These are phyloP conservation scores for Athetis lepigone DNA, from an alignment of 2,888 invertebrate species.

Conservation along the genomic window DNA sequence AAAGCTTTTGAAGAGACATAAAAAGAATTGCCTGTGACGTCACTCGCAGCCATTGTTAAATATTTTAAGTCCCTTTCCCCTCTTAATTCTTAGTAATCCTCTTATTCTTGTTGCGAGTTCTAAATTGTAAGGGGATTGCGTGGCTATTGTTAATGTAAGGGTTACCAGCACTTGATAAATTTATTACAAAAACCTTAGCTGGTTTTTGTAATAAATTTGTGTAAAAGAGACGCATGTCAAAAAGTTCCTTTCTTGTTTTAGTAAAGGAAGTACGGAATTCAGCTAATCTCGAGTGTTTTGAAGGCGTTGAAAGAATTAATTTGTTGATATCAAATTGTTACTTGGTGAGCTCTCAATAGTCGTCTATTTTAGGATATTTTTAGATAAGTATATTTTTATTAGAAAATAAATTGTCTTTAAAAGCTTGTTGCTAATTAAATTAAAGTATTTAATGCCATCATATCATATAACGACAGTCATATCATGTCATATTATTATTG, in stretches of 20 bases:
- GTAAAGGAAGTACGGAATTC: too few relatives aligned
- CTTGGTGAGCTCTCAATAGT: background rate
- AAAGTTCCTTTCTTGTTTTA: too few relatives aligned
- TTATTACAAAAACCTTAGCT: background rate
- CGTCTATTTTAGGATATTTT: background rate
- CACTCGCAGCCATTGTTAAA: slow-evolving; percentile 26
- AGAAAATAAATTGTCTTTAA: background rate
- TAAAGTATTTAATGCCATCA: slow-evolving; percentile 41
- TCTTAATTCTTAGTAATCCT: slow-evolving; percentile 7
- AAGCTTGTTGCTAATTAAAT: slow-evolving; percentile 46
- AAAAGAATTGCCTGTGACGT: slow-evolving; percentile 8
- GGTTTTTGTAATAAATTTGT: too few relatives aligned
- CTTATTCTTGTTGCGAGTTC: slow-evolving; percentile 22
- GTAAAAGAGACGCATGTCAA: too few relatives aligned
- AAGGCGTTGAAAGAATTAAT: background rate
- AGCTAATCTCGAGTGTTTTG: background rate
- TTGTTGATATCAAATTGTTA: background rate
- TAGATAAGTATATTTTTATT: too few relatives aligned
- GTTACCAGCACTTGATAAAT: slow-evolving; percentile 3
- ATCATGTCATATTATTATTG: too few relatives aligned
- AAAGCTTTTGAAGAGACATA: slow-evolving; percentile 10
- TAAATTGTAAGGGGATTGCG: slow-evolving; percentile 10
- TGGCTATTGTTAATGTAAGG: slow-evolving; percentile 19
- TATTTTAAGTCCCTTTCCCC: background rate
- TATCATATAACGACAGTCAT: slow-evolving; percentile 56